Percentiles rank a stretch among this genome's conserved stretches.
phyloP scores from a whole-genome alignment of 2,113 vertebrate species.

The Oxygymnocypris stewartii region DNA sequence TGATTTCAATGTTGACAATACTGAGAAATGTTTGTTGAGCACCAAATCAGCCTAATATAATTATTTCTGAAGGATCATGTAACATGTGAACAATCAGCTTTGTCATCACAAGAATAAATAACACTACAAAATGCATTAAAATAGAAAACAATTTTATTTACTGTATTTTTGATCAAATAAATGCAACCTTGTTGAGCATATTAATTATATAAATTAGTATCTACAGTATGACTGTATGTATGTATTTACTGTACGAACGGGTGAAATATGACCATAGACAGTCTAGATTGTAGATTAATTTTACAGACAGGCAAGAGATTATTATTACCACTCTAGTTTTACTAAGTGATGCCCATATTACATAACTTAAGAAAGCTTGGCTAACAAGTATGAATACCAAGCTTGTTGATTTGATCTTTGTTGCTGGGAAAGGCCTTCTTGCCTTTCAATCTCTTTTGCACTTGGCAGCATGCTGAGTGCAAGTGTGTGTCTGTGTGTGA shows the following conservation, averaged over 20 bases:
- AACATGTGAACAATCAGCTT: too few relatives aligned
- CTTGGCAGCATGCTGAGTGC: conserved; percentile 9
- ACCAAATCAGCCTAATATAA: too few relatives aligned
- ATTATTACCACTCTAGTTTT: background rate
- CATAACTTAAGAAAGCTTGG: background rate
- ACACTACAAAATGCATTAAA: too few relatives aligned
- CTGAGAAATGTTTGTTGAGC: too few relatives aligned
- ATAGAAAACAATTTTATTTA: too few relatives aligned
- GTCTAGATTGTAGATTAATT: background rate
- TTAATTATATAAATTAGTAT: too few relatives aligned
- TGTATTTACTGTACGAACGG: background rate
- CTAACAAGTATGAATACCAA: background rate
- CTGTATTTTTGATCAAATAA: too few relatives aligned
- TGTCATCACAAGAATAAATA: too few relatives aligned
- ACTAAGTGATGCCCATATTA: background rate
- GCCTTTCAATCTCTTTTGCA: conserved; percentile 21
- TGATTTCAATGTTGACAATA: too few relatives aligned
- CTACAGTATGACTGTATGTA: too few relatives aligned
- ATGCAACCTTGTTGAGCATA: too few relatives aligned
- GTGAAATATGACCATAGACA: background rate
- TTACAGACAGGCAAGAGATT: background rate
- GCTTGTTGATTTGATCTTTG: background rate
- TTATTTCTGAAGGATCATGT: too few relatives aligned
- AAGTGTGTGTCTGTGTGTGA: background rate
- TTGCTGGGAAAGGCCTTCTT: background rate